Base-by-base conservation (phyloP, 2,888 invertebrate species). In the Synanthedon myopaeformis region DNA sequence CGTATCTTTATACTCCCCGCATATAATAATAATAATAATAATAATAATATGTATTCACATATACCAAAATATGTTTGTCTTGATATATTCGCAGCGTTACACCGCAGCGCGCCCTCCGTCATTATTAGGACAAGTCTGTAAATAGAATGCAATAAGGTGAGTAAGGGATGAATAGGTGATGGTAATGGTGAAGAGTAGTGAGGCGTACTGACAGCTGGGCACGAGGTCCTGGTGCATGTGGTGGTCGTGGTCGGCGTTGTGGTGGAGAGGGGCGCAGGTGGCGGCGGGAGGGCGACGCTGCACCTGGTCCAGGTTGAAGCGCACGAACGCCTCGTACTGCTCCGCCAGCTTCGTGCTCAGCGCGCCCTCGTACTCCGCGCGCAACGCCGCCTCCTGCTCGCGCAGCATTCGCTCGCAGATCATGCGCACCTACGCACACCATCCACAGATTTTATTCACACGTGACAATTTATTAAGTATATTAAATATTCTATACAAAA, bases 301-400 rank as follows among this genome's bases (percentile, higher is more conserved):
- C 50, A 87, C 86, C 90, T 99, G 98, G 89, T 99, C 99, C 69
- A 96, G 94, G 67, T 98, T 98, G 88, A 99, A 99, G 88, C 97
- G 97, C 59, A 98, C 97, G 84, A 99, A 99, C 72, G 98, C 96
- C 82, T 99, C 98, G 77, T 99, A 99, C 87, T 99, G 98, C 89
- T 99, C 99, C 58, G 97, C 96, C 65, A 99, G 91, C 88, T 98
- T 98, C 77, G 91, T 91, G 78, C 93, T 94, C 70, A 99, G 91
- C 67, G 97, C 96, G 61, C 93, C 91, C 82, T 99, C 97, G 79
- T 98, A 99, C 85, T 98, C 97, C 74, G 96, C 94, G 74, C 97
- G 92, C 65, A 99, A 92, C 72, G 96, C 94, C 60, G 93, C 92
- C 88, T 99, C 99, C 67, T 97, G 94, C 72, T 99, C 98, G 77